These are phyloP conservation scores for Macaria notata DNA, from an alignment of 2,888 invertebrate genomes.

Conservation along the genomic window DNA sequence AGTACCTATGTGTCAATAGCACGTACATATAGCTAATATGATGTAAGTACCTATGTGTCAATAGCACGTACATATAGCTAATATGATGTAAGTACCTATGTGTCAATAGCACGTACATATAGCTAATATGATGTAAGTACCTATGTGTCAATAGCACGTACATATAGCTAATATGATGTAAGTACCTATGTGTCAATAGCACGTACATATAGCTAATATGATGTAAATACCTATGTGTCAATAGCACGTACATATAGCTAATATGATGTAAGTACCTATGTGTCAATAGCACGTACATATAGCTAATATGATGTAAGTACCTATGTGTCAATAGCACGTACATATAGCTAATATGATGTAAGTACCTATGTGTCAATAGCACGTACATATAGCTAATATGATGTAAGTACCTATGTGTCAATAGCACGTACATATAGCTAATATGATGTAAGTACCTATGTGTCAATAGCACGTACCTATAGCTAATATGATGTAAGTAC, in stretches of 20 bases:
- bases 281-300: not conserved
- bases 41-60: not conserved
- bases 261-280: slow-evolving; percentile 2
- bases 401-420: not conserved
- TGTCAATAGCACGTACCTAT: not conserved
- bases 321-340: not conserved
- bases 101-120: not conserved
- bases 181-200: not conserved
- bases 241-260: not conserved
- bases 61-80: not conserved
- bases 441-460: slow-evolving; percentile 2
- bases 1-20: not conserved
- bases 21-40: slow-evolving; percentile 3
- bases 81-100: slow-evolving; percentile 2
- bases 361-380: not conserved
- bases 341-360: slow-evolving; percentile 5
- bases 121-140: slow-evolving; percentile 2
- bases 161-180: slow-evolving; percentile 5
- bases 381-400: slow-evolving; percentile 3
- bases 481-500: slow-evolving; percentile 2
- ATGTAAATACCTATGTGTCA: not conserved
- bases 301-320: slow-evolving; percentile 2
- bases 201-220: slow-evolving; percentile 3
- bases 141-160: not conserved
- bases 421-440: not conserved